Conservation (phyloP, 2,113 vertebrate genomes). For the Heterocephalus glaber region DNA sequence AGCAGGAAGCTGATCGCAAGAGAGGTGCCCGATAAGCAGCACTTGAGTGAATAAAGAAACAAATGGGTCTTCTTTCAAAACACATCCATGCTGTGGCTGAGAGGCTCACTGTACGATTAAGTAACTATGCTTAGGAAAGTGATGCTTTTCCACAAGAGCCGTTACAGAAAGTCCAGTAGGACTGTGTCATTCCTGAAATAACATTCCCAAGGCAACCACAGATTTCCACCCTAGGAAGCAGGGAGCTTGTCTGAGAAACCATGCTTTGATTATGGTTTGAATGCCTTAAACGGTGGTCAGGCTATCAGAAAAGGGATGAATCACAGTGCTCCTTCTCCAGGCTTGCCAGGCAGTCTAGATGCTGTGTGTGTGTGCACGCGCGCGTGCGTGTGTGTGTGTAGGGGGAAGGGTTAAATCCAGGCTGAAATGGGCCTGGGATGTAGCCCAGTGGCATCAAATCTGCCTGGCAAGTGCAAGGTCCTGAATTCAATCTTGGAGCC, state of each 20-base stretch:
- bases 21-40: neutral
- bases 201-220: neutral
- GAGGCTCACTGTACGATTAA: neutral
- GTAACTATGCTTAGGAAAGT: neutral
- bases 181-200: neutral
- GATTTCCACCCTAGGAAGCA: neutral
- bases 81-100: neutral
- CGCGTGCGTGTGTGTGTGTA: neutral
- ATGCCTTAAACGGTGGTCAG: neutral
- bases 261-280: neutral
- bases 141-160: neutral
- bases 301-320: neutral
- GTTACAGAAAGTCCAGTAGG: neutral
- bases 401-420: neutral
- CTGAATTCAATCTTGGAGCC: no score
- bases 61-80: neutral
- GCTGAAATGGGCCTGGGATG: neutral
- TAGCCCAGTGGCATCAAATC: no score
- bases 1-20: neutral
- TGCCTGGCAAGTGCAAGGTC: no score
- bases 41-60: neutral
- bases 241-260: neutral
- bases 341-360: neutral
- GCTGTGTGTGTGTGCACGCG: neutral
- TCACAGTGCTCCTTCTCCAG: neutral